Evolutionary conservation across 2,888 invertebrate species (phyloP).

Genomic region (Drosophila monieri): DNA sequence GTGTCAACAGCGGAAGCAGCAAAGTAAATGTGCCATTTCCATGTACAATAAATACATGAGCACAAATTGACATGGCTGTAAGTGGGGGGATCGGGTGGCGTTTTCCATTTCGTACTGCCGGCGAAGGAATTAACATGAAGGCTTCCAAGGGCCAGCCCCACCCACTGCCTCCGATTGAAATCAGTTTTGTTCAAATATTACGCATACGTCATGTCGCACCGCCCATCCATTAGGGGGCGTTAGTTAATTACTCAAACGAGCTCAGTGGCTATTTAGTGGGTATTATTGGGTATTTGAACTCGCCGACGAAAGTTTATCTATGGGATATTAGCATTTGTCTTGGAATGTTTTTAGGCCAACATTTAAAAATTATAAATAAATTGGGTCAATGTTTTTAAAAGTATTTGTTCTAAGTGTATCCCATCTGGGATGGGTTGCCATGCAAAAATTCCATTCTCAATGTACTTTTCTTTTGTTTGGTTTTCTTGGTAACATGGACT

Average conservation of each 20-base stretch:
- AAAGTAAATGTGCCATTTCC: constrained; percentile 70
- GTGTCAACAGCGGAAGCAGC: constrained; percentile 74
- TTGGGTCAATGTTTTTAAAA: not conserved
- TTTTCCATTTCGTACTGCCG: constrained; percentile 3
- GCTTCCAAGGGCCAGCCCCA: not conserved
- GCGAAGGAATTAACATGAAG: constrained; percentile 30
- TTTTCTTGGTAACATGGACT: constrained; percentile 4
- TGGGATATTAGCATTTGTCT: constrained; percentile 21
- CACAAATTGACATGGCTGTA: constrained; percentile 37
- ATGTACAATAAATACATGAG: constrained; percentile 53
- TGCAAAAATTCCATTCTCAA: not conserved
- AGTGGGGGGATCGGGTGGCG: not conserved
- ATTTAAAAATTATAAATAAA: not conserved
- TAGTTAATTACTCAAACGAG: constrained; percentile 33
- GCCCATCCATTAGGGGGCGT: constrained; percentile 58
- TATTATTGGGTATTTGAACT: constrained; percentile 49
- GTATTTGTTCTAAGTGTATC: too few relatives aligned
- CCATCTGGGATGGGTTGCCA: not conserved
- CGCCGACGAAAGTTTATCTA: constrained; percentile 41
- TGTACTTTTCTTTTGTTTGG: not conserved
- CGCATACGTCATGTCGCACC: constrained; percentile 50
- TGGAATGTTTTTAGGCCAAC: not conserved
- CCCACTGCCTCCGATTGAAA: constrained; percentile 23
- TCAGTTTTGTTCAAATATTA: constrained; percentile 50
- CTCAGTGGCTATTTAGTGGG: constrained; percentile 30